Evolutionary conservation across 2,113 vertebrate genomes (phyloP).

Genomic region (Hyperopisus bebe): DNA sequence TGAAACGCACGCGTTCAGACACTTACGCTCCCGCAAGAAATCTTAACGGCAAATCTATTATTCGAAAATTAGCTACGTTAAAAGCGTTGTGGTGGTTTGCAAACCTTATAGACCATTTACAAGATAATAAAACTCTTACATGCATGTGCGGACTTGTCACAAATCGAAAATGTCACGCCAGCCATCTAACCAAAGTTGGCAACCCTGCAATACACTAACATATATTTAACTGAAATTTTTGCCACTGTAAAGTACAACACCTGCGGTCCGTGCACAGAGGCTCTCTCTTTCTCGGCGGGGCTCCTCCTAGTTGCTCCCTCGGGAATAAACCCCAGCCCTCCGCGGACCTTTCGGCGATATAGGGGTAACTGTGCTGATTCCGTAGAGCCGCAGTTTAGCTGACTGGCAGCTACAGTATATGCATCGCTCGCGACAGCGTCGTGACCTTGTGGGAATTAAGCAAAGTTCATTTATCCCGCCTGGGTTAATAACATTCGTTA

Average conservation of each 20-base stretch:
- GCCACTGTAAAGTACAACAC: not conserved
- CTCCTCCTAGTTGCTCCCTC: not conserved
- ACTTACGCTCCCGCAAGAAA: not conserved
- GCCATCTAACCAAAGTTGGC: no score
- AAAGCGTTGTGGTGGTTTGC: not conserved
- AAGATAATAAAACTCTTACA: no score
- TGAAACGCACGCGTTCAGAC: not conserved
- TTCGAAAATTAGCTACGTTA: not conserved
- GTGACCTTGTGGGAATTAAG: not conserved
- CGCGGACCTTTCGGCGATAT: not conserved
- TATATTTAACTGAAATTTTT: not conserved
- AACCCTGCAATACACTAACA: not conserved
- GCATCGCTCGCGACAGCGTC: not conserved
- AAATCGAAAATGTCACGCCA: no score
- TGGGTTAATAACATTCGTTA: not conserved
- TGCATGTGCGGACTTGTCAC: no score
- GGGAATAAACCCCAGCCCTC: not conserved
- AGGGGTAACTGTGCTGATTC: not conserved
- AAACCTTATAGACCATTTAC: not conserved
- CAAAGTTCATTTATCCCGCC: not conserved
- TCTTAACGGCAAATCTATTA: not conserved
- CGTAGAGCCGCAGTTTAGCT: not conserved
- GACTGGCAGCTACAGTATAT: no score
- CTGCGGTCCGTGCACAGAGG: not conserved
- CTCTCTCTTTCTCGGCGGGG: no score